Evolutionary conservation across 2,113 vertebrate genomes (phyloP).

Genomic region (Hypanus sabinus): DNA sequence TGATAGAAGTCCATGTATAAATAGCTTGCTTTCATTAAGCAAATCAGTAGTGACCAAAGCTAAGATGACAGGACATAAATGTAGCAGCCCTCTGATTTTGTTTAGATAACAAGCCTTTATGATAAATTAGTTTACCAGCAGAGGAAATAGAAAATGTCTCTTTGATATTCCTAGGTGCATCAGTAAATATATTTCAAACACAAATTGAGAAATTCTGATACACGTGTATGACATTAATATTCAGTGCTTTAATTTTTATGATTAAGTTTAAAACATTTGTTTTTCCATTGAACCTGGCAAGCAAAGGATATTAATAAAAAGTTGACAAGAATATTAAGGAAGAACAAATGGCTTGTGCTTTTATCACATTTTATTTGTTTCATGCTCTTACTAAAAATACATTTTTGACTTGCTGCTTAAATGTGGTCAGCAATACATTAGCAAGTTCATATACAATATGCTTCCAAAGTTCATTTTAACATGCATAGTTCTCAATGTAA

Average conservation of each 20-base stretch:
- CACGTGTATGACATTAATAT: neutral
- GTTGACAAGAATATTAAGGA: neutral
- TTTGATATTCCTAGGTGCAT: too few relatives aligned
- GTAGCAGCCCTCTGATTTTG: too few relatives aligned
- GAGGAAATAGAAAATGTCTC: neutral
- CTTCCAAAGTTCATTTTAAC: too few relatives aligned
- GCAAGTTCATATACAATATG: neutral
- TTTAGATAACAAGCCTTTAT: too few relatives aligned
- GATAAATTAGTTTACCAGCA: too few relatives aligned
- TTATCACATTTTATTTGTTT: neutral
- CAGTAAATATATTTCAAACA: neutral
- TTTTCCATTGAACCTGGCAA: neutral
- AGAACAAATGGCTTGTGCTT: neutral
- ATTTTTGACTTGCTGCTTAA: neutral
- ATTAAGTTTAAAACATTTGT: neutral
- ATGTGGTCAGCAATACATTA: neutral
- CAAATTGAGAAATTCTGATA: neutral
- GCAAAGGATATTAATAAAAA: constrained; percentile 12
- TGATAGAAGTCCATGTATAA: neutral
- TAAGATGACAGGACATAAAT: neutral
- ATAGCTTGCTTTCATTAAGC: neutral
- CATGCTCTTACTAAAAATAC: neutral
- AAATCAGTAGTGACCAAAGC: constrained; percentile 42
- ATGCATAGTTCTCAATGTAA: too few relatives aligned
- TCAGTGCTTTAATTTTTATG: neutral